A percentile compares a stretch with the other conserved stretches of the same genome.
These are phyloP conservation scores for Microplitis deprimator DNA, from an alignment of 2,888 invertebrate species.

Conservation along the genomic window DNA sequence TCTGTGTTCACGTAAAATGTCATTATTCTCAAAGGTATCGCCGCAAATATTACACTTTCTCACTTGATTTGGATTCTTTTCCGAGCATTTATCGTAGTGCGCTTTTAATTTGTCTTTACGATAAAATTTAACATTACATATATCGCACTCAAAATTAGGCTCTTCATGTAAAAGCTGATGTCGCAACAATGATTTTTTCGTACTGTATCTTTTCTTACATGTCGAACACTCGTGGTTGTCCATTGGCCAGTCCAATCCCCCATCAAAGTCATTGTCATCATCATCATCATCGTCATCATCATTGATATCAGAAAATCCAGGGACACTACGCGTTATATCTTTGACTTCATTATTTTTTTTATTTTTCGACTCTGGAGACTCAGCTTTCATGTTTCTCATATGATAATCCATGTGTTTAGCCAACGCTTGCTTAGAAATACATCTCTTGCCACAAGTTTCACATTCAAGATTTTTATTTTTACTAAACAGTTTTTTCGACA, in stretches of 20 bases:
- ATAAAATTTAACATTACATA: constrained; percentile 68
- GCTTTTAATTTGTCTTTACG: constrained; percentile 69
- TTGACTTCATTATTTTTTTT: constrained; percentile 44
- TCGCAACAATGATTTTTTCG: constrained; percentile 67
- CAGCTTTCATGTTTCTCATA: constrained; percentile 58
- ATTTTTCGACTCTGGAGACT: constrained; percentile 46
- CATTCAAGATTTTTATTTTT: constrained; percentile 61
- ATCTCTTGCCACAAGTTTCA: constrained; percentile 62
- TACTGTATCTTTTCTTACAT: constrained; percentile 68
- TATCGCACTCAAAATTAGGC: constrained; percentile 69
- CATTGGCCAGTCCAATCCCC: constrained; percentile 68
- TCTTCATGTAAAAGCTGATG: constrained; percentile 69
- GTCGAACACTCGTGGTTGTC: constrained; percentile 67
- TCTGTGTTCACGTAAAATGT: constrained; percentile 65
- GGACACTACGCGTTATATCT: constrained; percentile 30
- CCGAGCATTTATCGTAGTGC: constrained; percentile 69
- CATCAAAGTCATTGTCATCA: constrained; percentile 66
- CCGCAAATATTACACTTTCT: constrained; percentile 69
- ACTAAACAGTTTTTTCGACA: constrained; percentile 42
- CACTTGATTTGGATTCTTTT: constrained; percentile 69
- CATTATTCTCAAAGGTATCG: constrained; percentile 68
- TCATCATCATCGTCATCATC: constrained; percentile 58
- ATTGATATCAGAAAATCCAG: constrained; percentile 36
- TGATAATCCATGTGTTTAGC: constrained; percentile 66
- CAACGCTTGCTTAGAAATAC: constrained; percentile 63